Base-by-base conservation (phyloP, 2,888 invertebrate species). In the Quadroppia sp. region DNA sequence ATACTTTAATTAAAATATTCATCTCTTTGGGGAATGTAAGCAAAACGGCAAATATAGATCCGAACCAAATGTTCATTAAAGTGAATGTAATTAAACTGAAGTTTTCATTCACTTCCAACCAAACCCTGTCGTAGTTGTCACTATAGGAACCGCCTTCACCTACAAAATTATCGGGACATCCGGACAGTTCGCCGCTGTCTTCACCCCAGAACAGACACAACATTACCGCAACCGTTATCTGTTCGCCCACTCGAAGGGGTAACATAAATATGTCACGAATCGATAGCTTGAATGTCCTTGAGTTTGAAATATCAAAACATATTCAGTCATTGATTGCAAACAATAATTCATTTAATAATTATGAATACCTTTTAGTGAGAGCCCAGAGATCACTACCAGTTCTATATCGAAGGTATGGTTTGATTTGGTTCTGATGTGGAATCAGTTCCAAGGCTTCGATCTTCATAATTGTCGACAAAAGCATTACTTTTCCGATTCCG, bases 381-480 rank as follows among this genome's bases (percentile, higher is more conserved):
- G 3, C 13, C 28, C 45, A 28, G 17, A 69, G 25, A 69, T 69
- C 25, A 69, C 17, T 2, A 7, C 2, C 42, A 42, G 69, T 69
- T 0, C 25, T 2, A 11, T 45, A 69, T 11, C 25, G 40, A 25
- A 2, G 45, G 4, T 17, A 25, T 11, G 13, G 2, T 45, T 42
- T 11, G 6, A 69, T 45, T 2, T 2, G 1, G 15, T 69, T 17
- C 2, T n/a, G 2, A 15, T 45, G 13, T 15, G 23, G 40, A 6
- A 1, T 23, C 4, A 69, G 13, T 25, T 69, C 69, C 69, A 69
- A 23, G 20, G 40, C 25, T 4, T 69, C 42, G 0, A 69, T 69
- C 23, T 69, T 69, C 69, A 45, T 69, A 17, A 69, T 42, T 2
- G 69, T 42, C 11, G 69, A 69, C 25, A 69, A 42, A 0, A 42